Evolutionary conservation across 2,113 vertebrate species (phyloP).

Genomic region (Melospiza georgiana): DNA sequence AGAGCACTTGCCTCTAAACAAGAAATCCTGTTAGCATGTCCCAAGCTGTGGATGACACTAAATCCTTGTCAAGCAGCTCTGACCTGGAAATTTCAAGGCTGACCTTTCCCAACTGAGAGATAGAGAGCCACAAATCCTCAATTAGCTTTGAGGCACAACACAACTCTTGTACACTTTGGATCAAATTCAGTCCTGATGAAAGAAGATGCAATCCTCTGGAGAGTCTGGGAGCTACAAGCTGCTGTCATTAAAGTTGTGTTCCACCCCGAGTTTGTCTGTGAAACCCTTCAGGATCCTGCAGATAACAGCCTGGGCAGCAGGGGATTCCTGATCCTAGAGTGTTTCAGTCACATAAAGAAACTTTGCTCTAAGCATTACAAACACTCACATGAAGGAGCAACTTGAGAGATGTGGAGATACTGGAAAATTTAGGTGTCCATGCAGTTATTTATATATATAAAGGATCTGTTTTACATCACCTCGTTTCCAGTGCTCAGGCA

Average conservation of each 20-base stretch:
- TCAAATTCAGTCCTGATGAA: not conserved
- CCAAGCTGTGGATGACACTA: conserved; percentile 3
- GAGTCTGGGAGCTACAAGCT: not conserved
- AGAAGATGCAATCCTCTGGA: not conserved
- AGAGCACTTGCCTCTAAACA: not conserved
- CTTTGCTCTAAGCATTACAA: not conserved
- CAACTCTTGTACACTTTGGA: not conserved
- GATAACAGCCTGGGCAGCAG: not conserved
- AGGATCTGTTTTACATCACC: not conserved
- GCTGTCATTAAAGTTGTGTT: not conserved
- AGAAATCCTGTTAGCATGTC: conserved; percentile 28
- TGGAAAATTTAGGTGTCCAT: not conserved
- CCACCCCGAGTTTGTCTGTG: not conserved
- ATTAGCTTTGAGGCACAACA: not conserved
- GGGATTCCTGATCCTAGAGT: not conserved
- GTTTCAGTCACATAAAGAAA: not conserved
- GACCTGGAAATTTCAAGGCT: conserved; percentile 53
- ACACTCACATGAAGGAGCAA: not conserved
- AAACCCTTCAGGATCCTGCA: not conserved
- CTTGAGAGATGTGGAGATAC: not conserved
- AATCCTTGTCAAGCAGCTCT: conserved; percentile 55
- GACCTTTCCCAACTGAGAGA: conserved; percentile 18
- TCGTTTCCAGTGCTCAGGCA: not conserved
- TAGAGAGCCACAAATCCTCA: conserved; percentile 2
- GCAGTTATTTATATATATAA: not conserved